phyloP scores from a whole-genome alignment of 2,113 vertebrate genomes.

The Leucoraja erinaceus region DNA sequence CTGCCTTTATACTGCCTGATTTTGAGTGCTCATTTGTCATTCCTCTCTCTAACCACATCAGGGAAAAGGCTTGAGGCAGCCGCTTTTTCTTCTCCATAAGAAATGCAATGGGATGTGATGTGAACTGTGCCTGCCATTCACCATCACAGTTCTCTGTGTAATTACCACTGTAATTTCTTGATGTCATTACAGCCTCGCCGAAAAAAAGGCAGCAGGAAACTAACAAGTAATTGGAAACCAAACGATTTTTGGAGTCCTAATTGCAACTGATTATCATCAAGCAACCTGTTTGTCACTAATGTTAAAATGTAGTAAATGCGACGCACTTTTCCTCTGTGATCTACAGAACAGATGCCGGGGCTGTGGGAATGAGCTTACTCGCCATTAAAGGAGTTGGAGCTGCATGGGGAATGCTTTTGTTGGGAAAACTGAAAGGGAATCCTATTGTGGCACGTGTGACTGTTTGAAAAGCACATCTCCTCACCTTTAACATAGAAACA shows the following conservation, averaged over 20 bases:
- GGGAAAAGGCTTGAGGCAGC: not conserved
- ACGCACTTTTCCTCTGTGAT: too few relatives aligned
- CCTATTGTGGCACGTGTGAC: not conserved
- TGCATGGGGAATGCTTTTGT: not conserved
- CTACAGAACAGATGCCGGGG: too few relatives aligned
- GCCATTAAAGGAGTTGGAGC: not conserved
- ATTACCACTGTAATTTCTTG: not conserved
- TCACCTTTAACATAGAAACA: too few relatives aligned
- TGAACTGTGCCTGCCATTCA: not conserved
- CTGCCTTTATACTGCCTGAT: not conserved
- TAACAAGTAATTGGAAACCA: not conserved
- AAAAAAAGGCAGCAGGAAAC: not conserved
- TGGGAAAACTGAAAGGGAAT: not conserved
- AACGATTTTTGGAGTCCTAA: not conserved
- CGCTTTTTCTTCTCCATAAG: not conserved
- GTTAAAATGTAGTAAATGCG: not conserved
- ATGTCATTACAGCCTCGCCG: not conserved
- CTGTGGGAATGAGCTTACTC: not conserved
- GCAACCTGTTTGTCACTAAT: not conserved
- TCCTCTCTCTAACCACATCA: too few relatives aligned
- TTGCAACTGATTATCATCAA: not conserved
- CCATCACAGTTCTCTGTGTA: too few relatives aligned
- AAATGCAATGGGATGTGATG: not conserved
- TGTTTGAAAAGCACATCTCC: not conserved
- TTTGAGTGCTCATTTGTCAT: not conserved